Conservation (phyloP, 2,888 invertebrate species). For the Hymenopus coronatus region DNA sequence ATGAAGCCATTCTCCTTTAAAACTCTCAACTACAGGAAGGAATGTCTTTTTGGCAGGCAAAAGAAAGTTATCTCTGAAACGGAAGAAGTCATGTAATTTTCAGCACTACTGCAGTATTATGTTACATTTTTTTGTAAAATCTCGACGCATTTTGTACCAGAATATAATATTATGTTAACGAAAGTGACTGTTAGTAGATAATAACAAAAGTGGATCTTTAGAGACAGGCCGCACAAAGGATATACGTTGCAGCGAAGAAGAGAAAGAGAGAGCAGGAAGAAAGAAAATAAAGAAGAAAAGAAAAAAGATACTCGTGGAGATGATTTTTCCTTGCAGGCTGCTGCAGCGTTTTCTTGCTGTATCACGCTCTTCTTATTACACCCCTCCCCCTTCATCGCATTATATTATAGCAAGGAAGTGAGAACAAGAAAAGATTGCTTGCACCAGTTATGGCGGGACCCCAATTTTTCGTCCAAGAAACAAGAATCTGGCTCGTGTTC, state of each 20-base stretch:
- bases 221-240: conserved; percentile 7
- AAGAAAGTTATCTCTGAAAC: background rate
- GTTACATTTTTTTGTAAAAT: background rate
- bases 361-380: conserved; percentile 26
- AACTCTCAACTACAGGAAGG: background rate
- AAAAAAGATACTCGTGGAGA: conserved; percentile 1
- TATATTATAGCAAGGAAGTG: conserved; percentile 1
- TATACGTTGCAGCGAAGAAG: background rate
- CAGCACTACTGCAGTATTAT: background rate
- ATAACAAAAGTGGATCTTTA: conserved; percentile 10
- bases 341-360: conserved; percentile 21
- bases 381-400: background rate
- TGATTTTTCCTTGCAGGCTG: conserved; percentile 9
- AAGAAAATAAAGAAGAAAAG: background rate
- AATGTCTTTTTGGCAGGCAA: background rate
- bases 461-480: background rate
- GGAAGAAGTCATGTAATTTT: background rate
- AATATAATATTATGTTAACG: background rate
- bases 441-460: conserved; percentile 7
- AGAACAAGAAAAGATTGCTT: background rate
- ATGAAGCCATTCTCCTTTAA: too few species aligned
- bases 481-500: background rate
- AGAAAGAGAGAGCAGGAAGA: background rate
- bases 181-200: conserved; percentile 1
- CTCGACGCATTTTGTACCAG: background rate